Conservation (phyloP, 2,888 invertebrate genomes). For the Hirtodrosophila duncani region DNA sequence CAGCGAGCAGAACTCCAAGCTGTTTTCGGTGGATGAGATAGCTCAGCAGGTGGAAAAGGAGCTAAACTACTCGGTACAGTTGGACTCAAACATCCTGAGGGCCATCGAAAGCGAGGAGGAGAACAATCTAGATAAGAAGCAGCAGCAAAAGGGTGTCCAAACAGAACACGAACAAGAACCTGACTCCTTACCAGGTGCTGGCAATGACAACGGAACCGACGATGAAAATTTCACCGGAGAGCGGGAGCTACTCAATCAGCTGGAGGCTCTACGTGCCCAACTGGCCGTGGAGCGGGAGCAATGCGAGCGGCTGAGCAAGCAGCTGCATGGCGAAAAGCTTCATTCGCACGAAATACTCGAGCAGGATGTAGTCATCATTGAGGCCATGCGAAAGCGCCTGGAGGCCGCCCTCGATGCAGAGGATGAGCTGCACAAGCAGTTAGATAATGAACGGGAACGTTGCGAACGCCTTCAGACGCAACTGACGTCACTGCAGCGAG, state of each 20-base stretch:
- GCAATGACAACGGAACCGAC: constrained; percentile 72
- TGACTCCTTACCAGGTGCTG: constrained; percentile 31
- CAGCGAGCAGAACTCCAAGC: constrained; percentile 72
- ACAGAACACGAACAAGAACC: constrained; percentile 36
- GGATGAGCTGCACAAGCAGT: constrained; percentile 81
- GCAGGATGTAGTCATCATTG: constrained; percentile 84
- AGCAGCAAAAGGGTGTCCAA: constrained; percentile 52
- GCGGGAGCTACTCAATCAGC: constrained; percentile 73
- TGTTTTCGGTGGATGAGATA: constrained; percentile 80
- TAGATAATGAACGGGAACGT: constrained; percentile 80
- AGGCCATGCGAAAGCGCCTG: constrained; percentile 82
- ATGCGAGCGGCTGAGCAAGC: constrained; percentile 80
- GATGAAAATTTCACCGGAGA: constrained; percentile 76
- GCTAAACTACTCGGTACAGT: constrained; percentile 81
- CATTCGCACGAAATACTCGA: constrained; percentile 81
- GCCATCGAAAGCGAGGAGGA: constrained; percentile 80
- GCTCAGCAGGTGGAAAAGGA: constrained; percentile 81
- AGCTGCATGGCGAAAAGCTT: constrained; percentile 81
- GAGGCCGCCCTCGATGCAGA: constrained; percentile 84
- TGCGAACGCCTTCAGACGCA: constrained; percentile 79
- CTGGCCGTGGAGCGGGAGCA: constrained; percentile 71
- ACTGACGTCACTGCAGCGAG: constrained; percentile 74
- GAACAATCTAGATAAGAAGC: constrained; percentile 73
- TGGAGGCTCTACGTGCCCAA: constrained; percentile 71
- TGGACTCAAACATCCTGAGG: constrained; percentile 81